Base-by-base conservation (phyloP, 1,140 invertebrate species). In the Bombus haemorrhoidalis region DNA sequence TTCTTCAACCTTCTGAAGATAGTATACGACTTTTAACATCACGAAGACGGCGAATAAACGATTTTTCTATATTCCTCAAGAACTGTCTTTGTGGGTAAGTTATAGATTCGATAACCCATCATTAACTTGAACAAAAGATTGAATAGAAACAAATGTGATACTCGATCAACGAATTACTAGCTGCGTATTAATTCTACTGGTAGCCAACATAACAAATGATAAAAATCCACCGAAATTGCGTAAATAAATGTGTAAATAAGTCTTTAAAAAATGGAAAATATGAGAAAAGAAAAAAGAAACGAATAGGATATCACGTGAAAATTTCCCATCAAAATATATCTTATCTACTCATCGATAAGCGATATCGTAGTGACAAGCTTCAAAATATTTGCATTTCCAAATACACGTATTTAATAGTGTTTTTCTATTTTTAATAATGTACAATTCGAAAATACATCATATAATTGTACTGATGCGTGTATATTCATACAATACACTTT, bases 11-110 rank as follows among this genome's bases (percentile, higher is more conserved):
- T 59, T 90, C 95, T 28, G 93, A 95, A 83, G 91, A 94, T 87
- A 94, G 92, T 89, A 93, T 94, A 59, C 85, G 92, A 37, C 90
- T 94, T 25, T 85, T 94, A 59, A 90, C 93, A 10, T 89, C 84
- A 25, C 90, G 91, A 80, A 94, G 93, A 71, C 90, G 93, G 73
- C 91, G 92, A 80, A 88, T 94, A 25, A 93, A 91, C 68, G 91
- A 93, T 79, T 95, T 94, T 81, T 93, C 92, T 28, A 89, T 92
- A 89, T 93, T 93, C 79, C 72, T 95, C 78, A 94, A 92, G 86
- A 91, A 93, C 89, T 92, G 95, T 76, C 90, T 96, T 39, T 96
- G 96, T 88, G 95, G 96, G 96, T 96, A 92, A 93, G 94, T 94
- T 18, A 32, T 28, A 59, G 6, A 37, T 59, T 79, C 32, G 3